These are phyloP conservation scores for Phrynosoma platyrhinos DNA, from an alignment of 2,113 vertebrate species.

Conservation along the genomic window DNA sequence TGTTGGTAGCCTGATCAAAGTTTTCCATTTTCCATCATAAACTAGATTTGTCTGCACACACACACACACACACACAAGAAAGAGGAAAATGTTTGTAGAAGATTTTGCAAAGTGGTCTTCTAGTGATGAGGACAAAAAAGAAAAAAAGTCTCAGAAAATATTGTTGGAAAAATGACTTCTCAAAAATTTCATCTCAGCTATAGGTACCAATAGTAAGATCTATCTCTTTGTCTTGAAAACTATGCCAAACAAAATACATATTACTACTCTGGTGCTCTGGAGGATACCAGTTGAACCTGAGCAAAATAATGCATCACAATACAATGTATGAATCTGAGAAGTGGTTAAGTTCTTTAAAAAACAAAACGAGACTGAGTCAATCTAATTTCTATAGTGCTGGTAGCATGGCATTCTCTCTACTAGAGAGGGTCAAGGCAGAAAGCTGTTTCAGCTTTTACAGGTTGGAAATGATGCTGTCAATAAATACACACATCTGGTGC, in stretches of 20 bases:
- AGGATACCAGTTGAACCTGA: neutral
- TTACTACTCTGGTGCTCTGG: neutral
- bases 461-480: conserved; percentile 29
- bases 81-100: neutral
- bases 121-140: neutral
- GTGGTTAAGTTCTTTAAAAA: neutral
- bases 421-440: conserved; percentile 12
- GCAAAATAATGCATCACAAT: neutral
- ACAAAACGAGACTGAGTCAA: no score
- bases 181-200: neutral
- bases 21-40: neutral
- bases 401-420: conserved; percentile 1
- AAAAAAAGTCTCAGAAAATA: neutral
- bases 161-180: neutral
- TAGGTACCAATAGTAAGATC: neutral
- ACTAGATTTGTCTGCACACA: neutral
- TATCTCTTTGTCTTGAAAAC: conserved; percentile 5
- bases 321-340: neutral
- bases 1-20: neutral
- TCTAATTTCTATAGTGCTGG: neutral
- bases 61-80: neutral
- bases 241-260: neutral
- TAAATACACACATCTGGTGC: conserved; percentile 39
- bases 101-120: neutral
- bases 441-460: conserved; percentile 36